Percentiles rank a stretch among this genome's conserved stretches.
Evolutionary conservation across 1,140 invertebrate species (phyloP).

Genomic region (Solenopsis invicta): DNA sequence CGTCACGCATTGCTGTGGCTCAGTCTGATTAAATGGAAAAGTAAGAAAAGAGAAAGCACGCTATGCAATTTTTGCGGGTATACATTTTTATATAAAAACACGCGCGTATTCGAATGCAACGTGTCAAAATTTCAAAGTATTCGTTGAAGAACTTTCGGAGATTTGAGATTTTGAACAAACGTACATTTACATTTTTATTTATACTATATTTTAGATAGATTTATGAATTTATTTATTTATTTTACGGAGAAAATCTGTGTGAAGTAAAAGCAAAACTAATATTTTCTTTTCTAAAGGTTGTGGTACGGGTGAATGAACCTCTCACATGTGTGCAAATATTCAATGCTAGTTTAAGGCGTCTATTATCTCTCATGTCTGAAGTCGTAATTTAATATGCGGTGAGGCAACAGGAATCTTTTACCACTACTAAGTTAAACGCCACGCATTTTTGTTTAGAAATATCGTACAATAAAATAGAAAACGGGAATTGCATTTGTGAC

Average conservation of each 20-base stretch:
- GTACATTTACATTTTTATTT: no score
- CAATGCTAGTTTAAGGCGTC: neutral
- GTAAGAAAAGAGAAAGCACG: no score
- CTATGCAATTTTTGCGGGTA: no score
- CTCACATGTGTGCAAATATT: neutral
- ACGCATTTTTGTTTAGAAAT: neutral
- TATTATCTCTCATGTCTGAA: neutral
- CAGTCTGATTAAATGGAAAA: no score
- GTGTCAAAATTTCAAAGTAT: no score
- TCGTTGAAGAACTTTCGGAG: no score
- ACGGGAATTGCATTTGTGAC: neutral
- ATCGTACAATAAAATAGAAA: neutral
- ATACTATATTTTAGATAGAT: no score
- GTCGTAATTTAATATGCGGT: neutral
- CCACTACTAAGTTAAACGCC: neutral
- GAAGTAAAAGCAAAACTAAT: neutral
- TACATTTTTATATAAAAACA: no score
- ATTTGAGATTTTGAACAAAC: no score
- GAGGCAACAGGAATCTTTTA: neutral
- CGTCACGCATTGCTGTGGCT: no score
- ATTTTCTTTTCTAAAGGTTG: constrained; percentile 6
- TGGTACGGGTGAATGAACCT: neutral
- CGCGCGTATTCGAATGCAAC: no score
- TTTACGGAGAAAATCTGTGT: neutral
- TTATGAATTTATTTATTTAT: neutral